Conservation (phyloP, 2,888 invertebrate species). For the Piscicola geometra region DNA sequence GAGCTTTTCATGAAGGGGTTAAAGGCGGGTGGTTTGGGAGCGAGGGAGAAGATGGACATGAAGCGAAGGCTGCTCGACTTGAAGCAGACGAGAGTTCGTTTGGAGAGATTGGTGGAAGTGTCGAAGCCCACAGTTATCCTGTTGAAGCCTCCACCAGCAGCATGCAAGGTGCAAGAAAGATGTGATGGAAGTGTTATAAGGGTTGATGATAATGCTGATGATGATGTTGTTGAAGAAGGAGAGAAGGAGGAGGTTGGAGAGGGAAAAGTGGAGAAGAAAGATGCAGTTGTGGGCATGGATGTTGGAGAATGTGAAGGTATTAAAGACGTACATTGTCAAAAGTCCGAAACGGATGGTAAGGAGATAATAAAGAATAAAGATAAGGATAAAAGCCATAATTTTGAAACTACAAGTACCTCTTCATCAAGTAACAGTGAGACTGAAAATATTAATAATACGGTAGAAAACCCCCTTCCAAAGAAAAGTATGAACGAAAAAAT, state of each 20-base stretch:
- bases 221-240: conserved; percentile 1
- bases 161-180: conserved; percentile 41
- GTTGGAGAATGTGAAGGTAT: neutral
- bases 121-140: conserved; percentile 52
- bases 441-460: no score
- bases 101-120: conserved; percentile 70
- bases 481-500: neutral
- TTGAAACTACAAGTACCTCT: neutral
- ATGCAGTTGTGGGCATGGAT: neutral
- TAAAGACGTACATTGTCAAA: no score
- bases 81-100: conserved; percentile 66
- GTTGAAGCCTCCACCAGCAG: conserved; percentile 47
- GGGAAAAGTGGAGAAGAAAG: neutral
- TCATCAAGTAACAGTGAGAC: no score
- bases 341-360: neutral
- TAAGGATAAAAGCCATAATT: no score
- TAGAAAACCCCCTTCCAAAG: neutral
- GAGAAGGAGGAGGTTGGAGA: neutral
- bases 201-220: neutral
- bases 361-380: neutral
- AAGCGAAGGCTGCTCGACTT: conserved; percentile 65
- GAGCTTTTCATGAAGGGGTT: conserved; percentile 72
- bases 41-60: conserved; percentile 54
- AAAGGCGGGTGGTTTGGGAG: conserved; percentile 56
- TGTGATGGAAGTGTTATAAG: neutral